A percentile compares a stretch with the other conserved stretches of the same genome.
phyloP scores from a whole-genome alignment of 92 coral and sea anemone genomes.

The Porites cylindrica region DNA sequence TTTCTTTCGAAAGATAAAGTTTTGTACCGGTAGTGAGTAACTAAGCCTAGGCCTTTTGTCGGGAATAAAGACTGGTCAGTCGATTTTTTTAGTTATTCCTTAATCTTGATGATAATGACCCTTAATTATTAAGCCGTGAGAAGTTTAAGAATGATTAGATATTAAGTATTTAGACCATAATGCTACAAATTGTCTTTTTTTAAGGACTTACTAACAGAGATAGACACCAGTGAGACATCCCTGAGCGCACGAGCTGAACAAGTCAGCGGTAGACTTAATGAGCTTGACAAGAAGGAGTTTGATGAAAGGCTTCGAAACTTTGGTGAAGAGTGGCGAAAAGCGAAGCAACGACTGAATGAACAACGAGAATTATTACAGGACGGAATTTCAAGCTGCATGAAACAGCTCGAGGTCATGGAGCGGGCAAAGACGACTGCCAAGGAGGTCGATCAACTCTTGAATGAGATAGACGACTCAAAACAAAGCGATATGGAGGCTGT shows the following conservation, averaged over 20 bases:
- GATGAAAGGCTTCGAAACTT: slow-evolving; percentile 50
- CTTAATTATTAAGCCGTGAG: too few relatives aligned
- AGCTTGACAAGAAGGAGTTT: slow-evolving; percentile 40
- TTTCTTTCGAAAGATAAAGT: too few relatives aligned
- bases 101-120: too few relatives aligned
- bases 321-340: slow-evolving; percentile 70
- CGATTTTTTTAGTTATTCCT: too few relatives aligned
- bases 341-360: slow-evolving; percentile 49
- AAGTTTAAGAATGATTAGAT: not conserved
- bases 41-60: too few relatives aligned
- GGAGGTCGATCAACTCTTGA: slow-evolving; percentile 67
- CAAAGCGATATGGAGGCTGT: slow-evolving; percentile 30
- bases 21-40: too few relatives aligned
- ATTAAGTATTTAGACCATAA: not conserved
- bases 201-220: slow-evolving; percentile 74
- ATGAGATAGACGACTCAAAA: slow-evolving; percentile 20
- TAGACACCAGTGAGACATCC: slow-evolving; percentile 24
- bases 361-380: slow-evolving; percentile 57
- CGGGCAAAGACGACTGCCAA: slow-evolving; percentile 68
- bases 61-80: too few relatives aligned
- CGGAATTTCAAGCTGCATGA: slow-evolving; percentile 54
- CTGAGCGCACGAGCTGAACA: slow-evolving; percentile 48
- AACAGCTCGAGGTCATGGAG: slow-evolving; percentile 60
- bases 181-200: not conserved
- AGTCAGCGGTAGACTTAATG: slow-evolving; percentile 49